A percentile compares a stretch with the other conserved stretches of the same genome.
These are phyloP conservation scores for Cecidostiba fungosa DNA, from an alignment of 2,888 invertebrate species.

Conservation along the genomic window DNA sequence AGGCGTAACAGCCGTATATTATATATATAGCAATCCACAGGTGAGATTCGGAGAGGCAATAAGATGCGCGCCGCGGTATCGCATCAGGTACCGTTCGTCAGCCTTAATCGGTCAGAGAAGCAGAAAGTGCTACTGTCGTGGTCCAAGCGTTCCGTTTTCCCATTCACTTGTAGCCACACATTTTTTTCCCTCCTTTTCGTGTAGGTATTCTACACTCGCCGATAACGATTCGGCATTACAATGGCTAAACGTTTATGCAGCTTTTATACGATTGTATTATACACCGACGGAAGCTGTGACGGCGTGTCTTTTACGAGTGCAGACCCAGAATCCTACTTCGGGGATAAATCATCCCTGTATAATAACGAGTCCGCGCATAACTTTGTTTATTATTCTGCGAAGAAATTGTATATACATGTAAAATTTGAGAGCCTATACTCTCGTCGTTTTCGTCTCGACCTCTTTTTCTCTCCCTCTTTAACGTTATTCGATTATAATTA, in stretches of 20 bases:
- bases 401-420: neutral
- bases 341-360: no score
- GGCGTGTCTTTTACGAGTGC: no score
- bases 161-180: neutral
- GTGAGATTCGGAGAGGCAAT: conserved; percentile 8
- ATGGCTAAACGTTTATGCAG: no score
- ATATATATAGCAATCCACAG: neutral
- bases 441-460: neutral
- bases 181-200: neutral
- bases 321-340: no score
- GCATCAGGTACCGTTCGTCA: conserved; percentile 71
- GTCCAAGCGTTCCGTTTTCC: conserved; percentile 55
- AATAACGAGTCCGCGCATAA: neutral
- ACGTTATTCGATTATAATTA: neutral
- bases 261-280: no score
- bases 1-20: conserved; percentile 27
- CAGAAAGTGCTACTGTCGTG: conserved; percentile 57
- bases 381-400: neutral
- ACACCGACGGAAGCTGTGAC: no score
- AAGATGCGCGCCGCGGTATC: conserved; percentile 29
- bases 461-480: neutral
- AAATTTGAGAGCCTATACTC: neutral
- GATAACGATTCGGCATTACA: neutral
- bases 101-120: conserved; percentile 64
- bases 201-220: no score